Evolutionary conservation across 1,140 invertebrate genomes (phyloP), one percentile per base, ranked within the genome.

Genomic region (Megathymus violae): DNA sequence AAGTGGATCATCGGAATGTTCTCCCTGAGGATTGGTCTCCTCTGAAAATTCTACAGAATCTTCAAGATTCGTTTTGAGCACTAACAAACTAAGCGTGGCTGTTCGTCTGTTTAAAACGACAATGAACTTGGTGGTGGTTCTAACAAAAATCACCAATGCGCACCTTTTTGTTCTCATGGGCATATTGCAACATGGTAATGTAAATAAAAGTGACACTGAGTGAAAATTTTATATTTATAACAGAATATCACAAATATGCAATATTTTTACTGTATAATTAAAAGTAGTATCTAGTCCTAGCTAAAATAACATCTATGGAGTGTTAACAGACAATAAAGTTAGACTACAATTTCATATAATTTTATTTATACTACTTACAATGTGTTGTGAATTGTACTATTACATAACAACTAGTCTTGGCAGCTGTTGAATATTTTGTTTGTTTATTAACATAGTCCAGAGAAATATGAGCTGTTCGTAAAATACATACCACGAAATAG

Each of bases 211-310:
- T 54, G 51, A 41, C 51, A 52, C 50, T 14, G 50, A 52, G 50
- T 52, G 51, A 25, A 51, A 51, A 15, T 54, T 54, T 54, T 54
- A 41, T 25, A 52, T 41, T 40, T 54, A 13, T 54, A 14, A 25
- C 11, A 25, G 41, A n/a, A 3, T 54, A 31, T 43, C 38, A 41
- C 22, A 27, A 54, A 15, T 41, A 25, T 41, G 3, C 4, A 43
- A 27, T 27, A 41, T 22, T 19, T 40, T 50, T 50, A 17, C 17
- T 41, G 13, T 38, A 54, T 19, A 22, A 22, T 22, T n/a, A 1
- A n/a, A n/a, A n/a, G 40, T 27, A 0, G 3, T 54, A 41, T 54
- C 51, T 54, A 54, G 51, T 54, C 51, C 36, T 19, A 54, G 38
- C 51, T 41, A 22, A 41, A 25, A 43, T 54, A 17, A 54, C 38